Conservation (phyloP, 1,140 invertebrate species). For the Drosophila takahashii region DNA sequence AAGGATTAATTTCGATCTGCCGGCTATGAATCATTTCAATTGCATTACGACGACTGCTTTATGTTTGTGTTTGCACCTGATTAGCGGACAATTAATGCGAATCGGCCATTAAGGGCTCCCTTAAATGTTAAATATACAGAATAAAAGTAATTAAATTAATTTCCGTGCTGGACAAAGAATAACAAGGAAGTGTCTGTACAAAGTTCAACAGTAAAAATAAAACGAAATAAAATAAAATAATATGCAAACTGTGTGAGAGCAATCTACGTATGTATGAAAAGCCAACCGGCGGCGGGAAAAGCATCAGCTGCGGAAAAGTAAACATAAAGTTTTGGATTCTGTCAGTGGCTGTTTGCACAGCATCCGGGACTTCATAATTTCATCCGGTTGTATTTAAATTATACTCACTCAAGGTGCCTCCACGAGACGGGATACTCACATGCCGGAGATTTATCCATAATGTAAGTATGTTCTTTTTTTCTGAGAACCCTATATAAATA, state of each 20-base stretch:
- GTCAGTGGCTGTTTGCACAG: conserved; percentile 44
- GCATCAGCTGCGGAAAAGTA: conserved; percentile 73
- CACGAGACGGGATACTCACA: conserved; percentile 28
- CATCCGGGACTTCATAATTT: conserved; percentile 74
- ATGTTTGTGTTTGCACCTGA: conserved; percentile 40
- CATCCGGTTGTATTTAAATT: conserved; percentile 72
- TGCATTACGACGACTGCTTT: conserved; percentile 10
- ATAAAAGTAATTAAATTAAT: conserved; percentile 66
- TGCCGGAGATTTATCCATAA: conserved; percentile 49
- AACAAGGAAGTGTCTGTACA: conserved; percentile 57
- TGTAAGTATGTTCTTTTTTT: conserved; percentile 55
- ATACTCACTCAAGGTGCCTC: conserved; percentile 43
- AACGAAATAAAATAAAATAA: conserved; percentile 13
- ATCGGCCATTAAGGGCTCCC: conserved; percentile 48
- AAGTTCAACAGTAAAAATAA: conserved; percentile 44
- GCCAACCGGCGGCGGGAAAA: conserved; percentile 36
- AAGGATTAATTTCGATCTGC: not conserved
- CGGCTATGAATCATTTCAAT: not conserved
- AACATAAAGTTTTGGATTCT: conserved; percentile 64
- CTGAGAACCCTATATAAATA: not conserved
- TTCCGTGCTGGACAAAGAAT: conserved; percentile 61
- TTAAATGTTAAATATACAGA: conserved; percentile 35
- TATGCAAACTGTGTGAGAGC: conserved; percentile 61
- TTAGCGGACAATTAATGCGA: conserved; percentile 37
- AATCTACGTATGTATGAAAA: conserved; percentile 66